These are phyloP conservation scores for Frankliniella fusca DNA, from an alignment of 2,888 invertebrate species.

Conservation along the genomic window DNA sequence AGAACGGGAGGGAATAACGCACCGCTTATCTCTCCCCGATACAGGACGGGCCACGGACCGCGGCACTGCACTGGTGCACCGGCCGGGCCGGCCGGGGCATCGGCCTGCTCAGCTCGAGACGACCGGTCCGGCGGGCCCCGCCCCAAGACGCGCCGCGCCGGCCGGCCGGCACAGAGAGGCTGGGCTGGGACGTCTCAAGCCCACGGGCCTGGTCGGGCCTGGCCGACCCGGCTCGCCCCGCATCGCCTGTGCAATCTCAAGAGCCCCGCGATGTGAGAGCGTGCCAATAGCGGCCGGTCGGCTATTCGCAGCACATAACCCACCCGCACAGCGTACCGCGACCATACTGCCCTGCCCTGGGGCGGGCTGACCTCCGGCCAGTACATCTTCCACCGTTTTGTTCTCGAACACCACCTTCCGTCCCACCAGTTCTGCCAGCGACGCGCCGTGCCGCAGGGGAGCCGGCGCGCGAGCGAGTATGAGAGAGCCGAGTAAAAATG, in stretches of 20 bases:
- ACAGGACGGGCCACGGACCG: background rate
- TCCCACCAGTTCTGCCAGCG: too few relatives aligned
- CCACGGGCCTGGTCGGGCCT: background rate
- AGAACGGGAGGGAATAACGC: too few relatives aligned
- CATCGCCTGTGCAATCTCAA: background rate
- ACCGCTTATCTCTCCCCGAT: too few relatives aligned
- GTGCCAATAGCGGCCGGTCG: background rate
- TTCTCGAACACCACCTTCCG: too few relatives aligned
- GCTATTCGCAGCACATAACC: background rate
- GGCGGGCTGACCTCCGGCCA: too few relatives aligned
- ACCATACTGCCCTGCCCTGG: too few relatives aligned
- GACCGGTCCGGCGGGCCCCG: background rate
- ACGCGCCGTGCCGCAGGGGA: too few relatives aligned
- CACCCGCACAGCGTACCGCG: too few relatives aligned
- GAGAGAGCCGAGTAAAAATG: background rate
- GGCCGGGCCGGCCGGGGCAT: background rate
- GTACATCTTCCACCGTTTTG: too few relatives aligned
- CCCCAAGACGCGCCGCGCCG: background rate
- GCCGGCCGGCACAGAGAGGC: background rate
- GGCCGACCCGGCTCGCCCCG: background rate
- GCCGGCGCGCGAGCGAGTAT: background rate
- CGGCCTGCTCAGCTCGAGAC: background rate
- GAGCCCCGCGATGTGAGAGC: too few relatives aligned
- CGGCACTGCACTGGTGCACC: background rate
- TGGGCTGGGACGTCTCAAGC: background rate